Conservation (phyloP, 64 coral and sea anemone genomes). For the Pocillopora damicornis region DNA sequence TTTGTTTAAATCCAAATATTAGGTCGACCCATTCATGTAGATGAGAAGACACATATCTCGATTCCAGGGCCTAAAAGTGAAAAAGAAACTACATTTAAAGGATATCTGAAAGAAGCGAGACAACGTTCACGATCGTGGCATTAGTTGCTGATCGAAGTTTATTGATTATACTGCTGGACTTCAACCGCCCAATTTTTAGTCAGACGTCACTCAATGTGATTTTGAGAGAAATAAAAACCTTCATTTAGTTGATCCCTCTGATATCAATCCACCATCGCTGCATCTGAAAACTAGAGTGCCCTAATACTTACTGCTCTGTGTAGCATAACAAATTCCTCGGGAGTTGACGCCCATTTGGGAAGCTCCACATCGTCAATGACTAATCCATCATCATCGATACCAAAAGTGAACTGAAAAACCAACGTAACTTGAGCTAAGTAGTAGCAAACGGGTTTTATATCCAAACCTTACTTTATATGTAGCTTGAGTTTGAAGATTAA, state of each 20-base stretch:
- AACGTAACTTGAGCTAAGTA: too few species aligned
- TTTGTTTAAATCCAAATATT: slow-evolving; percentile 99
- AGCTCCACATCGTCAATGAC: slow-evolving; percentile 96
- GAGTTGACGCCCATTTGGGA: slow-evolving; percentile 75
- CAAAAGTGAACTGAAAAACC: slow-evolving; percentile 87
- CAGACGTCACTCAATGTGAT: too few species aligned
- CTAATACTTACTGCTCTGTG: slow-evolving; percentile 80
- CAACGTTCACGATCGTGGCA: too few species aligned
- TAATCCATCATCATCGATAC: slow-evolving; percentile 92
- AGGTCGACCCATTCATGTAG: slow-evolving; percentile 94
- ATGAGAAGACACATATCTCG: slow-evolving; percentile 76
- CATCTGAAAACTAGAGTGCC: background rate
- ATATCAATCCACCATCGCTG: background rate
- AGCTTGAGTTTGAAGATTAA: background rate
- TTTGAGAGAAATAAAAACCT: too few species aligned
- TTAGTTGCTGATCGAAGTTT: too few species aligned
- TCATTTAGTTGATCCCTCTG: background rate
- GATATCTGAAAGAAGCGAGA: too few species aligned
- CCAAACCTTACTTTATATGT: too few species aligned
- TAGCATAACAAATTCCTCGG: slow-evolving; percentile 88
- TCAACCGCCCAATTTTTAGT: too few species aligned
- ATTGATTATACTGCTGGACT: too few species aligned
- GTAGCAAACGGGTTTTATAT: too few species aligned
- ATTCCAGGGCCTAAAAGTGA: slow-evolving; percentile 82
- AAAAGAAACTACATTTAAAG: background rate